phyloP scores from a whole-genome alignment of 37 sponge, comb jelly and placozoan species.

The Axinella damicornis region DNA sequence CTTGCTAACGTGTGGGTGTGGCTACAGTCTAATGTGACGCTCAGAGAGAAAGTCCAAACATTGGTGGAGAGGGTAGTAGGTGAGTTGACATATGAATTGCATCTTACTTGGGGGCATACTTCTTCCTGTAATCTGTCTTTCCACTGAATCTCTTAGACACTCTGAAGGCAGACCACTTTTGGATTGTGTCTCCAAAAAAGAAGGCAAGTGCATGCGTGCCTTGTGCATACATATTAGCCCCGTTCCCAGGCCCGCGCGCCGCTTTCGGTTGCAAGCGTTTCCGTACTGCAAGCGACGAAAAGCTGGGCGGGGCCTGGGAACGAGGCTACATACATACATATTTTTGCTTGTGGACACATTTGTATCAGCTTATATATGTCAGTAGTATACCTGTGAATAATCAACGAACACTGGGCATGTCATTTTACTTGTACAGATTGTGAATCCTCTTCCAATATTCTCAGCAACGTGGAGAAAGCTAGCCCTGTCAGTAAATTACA shows the following conservation, averaged over 20 bases:
- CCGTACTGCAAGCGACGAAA: no score
- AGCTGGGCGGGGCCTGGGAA: no score
- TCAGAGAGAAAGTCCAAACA: constrained; percentile 9
- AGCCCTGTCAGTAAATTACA: constrained; percentile 50
- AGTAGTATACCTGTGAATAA: no score
- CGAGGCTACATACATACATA: no score
- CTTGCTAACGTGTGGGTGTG: constrained; percentile 41
- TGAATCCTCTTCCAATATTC: constrained; percentile 45
- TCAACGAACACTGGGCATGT: no score
- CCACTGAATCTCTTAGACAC: constrained; percentile 10
- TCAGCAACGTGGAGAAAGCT: constrained; percentile 43
- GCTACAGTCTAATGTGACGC: constrained; percentile 11
- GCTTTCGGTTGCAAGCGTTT: no score
- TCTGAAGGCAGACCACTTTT: constrained; percentile 48
- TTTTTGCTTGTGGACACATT: no score
- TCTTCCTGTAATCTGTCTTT: no score
- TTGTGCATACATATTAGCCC: not conserved
- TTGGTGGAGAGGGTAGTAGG: constrained; percentile 22
- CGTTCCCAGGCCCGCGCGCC: no score
- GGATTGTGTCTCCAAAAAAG: constrained; percentile 60
- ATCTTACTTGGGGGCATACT: not conserved
- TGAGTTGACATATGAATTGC: not conserved
- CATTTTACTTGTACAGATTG: constrained; percentile 24
- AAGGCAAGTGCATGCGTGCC: not conserved
- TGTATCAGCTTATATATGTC: no score